Evolutionary conservation across 1,140 invertebrate genomes (phyloP).

Genomic region (Rhyacophila brunnea): DNA sequence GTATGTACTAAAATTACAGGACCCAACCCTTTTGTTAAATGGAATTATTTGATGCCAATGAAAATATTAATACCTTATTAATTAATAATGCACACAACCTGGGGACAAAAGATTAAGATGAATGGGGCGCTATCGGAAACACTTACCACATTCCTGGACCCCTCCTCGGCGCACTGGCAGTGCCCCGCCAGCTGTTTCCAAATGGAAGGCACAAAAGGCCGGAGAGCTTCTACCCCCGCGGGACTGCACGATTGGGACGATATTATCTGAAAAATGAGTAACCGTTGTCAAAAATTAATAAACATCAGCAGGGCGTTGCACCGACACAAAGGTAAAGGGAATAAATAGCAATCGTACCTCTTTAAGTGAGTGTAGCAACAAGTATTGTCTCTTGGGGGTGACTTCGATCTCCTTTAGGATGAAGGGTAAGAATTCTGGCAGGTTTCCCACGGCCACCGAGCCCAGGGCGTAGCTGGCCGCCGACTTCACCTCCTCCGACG

Average conservation of each 20-base stretch:
- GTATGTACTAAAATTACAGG: too few relatives aligned
- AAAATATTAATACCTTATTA: too few relatives aligned
- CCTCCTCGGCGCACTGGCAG: slow-evolving; percentile 94
- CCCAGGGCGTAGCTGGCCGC: slow-evolving; percentile 96
- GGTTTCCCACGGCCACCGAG: slow-evolving; percentile 92
- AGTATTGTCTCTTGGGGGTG: slow-evolving; percentile 92
- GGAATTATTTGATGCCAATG: too few relatives aligned
- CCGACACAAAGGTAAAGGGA: too few relatives aligned
- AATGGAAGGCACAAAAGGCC: slow-evolving; percentile 86
- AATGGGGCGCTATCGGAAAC: slow-evolving; percentile 8
- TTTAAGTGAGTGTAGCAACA: slow-evolving; percentile 94
- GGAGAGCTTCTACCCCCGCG: slow-evolving; percentile 72
- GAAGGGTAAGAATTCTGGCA: slow-evolving; percentile 91
- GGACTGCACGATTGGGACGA: slow-evolving; percentile 79
- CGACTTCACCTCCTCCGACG: slow-evolving; percentile 88
- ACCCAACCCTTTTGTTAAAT: too few relatives aligned
- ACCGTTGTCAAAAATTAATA: background rate
- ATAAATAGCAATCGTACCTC: slow-evolving; percentile 83
- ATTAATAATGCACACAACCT: too few relatives aligned
- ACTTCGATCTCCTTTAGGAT: slow-evolving; percentile 91
- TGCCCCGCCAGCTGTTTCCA: slow-evolving; percentile 89
- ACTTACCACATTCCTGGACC: slow-evolving; percentile 89
- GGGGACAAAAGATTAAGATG: too few relatives aligned
- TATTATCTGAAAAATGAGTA: slow-evolving; percentile 77
- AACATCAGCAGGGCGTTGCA: background rate